Evolutionary conservation across 2,797 vertebrate genomes (phyloP), one percentile per base, ranked within the genome.

Genomic region (Sebastes minor): DNA sequence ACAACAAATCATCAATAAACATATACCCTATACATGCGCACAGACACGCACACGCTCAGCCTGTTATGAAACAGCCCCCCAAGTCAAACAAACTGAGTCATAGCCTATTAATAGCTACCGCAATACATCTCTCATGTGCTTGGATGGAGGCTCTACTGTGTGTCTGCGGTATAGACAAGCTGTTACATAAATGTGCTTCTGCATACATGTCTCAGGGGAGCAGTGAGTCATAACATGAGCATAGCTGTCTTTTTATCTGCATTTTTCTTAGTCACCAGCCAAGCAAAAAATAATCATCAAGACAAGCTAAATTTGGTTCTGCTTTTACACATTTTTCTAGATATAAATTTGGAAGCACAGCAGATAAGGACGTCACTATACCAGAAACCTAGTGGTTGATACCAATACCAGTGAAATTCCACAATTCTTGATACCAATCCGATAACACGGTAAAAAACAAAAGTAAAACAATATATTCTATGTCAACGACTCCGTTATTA

Each of bases 61-160:
- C 64, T 86, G 83, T 95, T 95, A 94, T 88, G 91, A 94, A 95
- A 94, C 90, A 88, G 69, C 68, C 75, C 89, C 83, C 87, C 86
- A 91, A 91, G 89, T 92, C 91, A 87, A 85, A 84, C 90, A 88
- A 85, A 86, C 59, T 95, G 94, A 96, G 88, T 95, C 94, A 95
- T 74, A 42, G 71, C 60, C 92, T 95, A 94, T 95, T 94, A 91
- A 90, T 94, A 94, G 89, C 67, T 25, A 22, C 86, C 38, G 83
- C 89, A 71, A 84, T 87, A 86, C 87, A 89, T 90, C 89, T 82
- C 88, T 81, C 28, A 78, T 87, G 90, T 87, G 86, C 78, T 28
- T 22, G 70, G 72, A 76, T 59, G 52, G 73, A 63, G 70, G 62
- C 82, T 79, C 0, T 4, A 7, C 38, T 82, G 74, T 66, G 79